Percentiles rank a stretch among this genome's conserved stretches.
phyloP scores from a whole-genome alignment of 2,113 vertebrate species.

The Gasterosteus nipponicus region DNA sequence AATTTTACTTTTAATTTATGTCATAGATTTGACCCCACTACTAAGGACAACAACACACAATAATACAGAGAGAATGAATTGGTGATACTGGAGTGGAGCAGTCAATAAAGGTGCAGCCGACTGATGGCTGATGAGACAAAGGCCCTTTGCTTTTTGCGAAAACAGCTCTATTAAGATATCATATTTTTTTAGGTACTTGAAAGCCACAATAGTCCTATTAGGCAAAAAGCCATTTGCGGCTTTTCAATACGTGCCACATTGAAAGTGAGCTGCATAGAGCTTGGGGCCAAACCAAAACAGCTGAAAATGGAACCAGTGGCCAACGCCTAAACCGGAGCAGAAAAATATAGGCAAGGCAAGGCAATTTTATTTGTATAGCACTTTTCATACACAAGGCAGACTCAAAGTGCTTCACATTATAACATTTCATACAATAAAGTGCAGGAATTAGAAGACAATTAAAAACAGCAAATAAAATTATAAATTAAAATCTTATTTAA shows the following conservation, averaged over 20 bases:
- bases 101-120: neutral
- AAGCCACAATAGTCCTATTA: neutral
- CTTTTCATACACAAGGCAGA: too few relatives aligned
- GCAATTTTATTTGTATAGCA: too few relatives aligned
- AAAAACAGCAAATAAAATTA: too few relatives aligned
- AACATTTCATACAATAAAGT: too few relatives aligned
- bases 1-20: neutral
- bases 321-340: neutral
- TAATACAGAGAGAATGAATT: neutral
- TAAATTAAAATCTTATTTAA: too few relatives aligned
- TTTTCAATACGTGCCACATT: neutral
- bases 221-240: conserved; percentile 8
- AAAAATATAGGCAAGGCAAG: too few relatives aligned
- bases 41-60: neutral
- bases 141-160: neutral
- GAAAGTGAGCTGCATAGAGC: neutral
- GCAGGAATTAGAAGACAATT: too few relatives aligned
- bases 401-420: too few relatives aligned
- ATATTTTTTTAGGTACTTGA: neutral
- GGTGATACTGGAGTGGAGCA: neutral
- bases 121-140: neutral
- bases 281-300: neutral
- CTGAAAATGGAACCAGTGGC: neutral
- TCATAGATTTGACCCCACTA: neutral
- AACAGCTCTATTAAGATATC: neutral